Percentiles rank a stretch among this genome's conserved stretches.
Conservation (phyloP, 2,113 vertebrate genomes). For the Eptesicus fuscus region DNA sequence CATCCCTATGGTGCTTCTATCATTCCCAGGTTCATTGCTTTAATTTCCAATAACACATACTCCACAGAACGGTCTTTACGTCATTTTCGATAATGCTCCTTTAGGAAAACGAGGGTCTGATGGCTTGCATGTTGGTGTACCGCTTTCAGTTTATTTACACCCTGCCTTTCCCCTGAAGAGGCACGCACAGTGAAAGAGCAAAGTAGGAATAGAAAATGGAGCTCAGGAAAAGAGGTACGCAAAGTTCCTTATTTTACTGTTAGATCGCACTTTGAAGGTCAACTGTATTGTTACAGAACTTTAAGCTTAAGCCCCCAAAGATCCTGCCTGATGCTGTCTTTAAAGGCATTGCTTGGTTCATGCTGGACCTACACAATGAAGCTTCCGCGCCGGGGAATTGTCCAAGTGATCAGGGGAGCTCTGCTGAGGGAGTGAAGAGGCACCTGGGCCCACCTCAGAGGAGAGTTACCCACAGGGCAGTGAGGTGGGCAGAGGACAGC, state of each 20-base stretch:
- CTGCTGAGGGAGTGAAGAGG: constrained; percentile 39
- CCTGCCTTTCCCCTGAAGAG: background rate
- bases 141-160: background rate
- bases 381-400: background rate
- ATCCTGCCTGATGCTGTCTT: background rate
- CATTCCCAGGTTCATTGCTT: background rate
- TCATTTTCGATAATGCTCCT: background rate
- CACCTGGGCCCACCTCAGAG: background rate
- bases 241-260: background rate
- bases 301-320: background rate
- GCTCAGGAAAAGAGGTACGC: background rate
- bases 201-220: constrained; percentile 20
- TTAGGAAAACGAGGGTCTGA: background rate
- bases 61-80: background rate
- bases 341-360: background rate
- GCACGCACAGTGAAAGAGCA: background rate
- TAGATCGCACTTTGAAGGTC: background rate
- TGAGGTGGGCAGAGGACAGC: too few species aligned
- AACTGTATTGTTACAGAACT: background rate
- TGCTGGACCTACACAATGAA: background rate
- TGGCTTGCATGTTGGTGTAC: background rate
- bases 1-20: fast-evolving
- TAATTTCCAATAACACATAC: background rate
- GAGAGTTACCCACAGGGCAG: background rate
- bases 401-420: constrained; percentile 45